These are phyloP conservation scores for Gymnoscopelus braueri DNA, from an alignment of 2,797 vertebrate species.

Conservation along the genomic window DNA sequence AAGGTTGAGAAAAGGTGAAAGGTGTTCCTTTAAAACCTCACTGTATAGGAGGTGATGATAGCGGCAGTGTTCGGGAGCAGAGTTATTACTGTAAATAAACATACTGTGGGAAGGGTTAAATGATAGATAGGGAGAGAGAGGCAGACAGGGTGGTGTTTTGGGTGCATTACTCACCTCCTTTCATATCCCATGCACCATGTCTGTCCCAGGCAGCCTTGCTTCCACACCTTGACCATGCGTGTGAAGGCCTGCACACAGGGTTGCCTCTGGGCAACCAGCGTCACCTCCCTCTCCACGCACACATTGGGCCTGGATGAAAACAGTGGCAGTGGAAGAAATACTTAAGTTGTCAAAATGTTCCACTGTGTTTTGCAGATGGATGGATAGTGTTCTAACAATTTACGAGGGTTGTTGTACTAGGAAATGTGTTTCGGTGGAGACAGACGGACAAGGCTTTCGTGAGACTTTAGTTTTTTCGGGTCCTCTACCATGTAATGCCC, in stretches of 20 bases:
- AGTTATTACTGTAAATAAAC: slow-evolving; percentile 10
- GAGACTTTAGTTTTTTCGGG: not conserved
- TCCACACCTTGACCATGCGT: slow-evolving; percentile 87
- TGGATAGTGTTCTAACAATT: slow-evolving; percentile 23
- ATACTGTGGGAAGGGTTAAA: slow-evolving; percentile 3
- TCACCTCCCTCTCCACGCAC: slow-evolving; percentile 85
- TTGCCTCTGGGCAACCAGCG: slow-evolving; percentile 85
- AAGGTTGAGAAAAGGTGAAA: too few relatives aligned
- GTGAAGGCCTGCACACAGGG: slow-evolving; percentile 87
- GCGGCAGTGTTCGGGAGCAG: slow-evolving; percentile 39
- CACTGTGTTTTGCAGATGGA: slow-evolving; percentile 41
- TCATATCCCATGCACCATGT: slow-evolving; percentile 88
- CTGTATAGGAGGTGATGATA: slow-evolving; percentile 32
- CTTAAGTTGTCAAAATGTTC: slow-evolving; percentile 51
- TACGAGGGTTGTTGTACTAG: slow-evolving; percentile 21
- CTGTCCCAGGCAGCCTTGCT: slow-evolving; percentile 84
- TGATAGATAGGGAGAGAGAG: not conserved
- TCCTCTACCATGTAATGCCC: slow-evolving; percentile 19
- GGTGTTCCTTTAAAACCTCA: too few relatives aligned
- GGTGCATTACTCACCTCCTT: slow-evolving; percentile 83
- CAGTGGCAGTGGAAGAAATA: slow-evolving; percentile 45
- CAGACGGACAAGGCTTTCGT: slow-evolving; percentile 7
- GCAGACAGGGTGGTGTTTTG: slow-evolving; percentile 24
- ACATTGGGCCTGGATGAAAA: slow-evolving; percentile 88
- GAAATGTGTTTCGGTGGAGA: not conserved